phyloP scores from a whole-genome alignment of 2,113 vertebrate species.

The Emydura subglobosa region DNA sequence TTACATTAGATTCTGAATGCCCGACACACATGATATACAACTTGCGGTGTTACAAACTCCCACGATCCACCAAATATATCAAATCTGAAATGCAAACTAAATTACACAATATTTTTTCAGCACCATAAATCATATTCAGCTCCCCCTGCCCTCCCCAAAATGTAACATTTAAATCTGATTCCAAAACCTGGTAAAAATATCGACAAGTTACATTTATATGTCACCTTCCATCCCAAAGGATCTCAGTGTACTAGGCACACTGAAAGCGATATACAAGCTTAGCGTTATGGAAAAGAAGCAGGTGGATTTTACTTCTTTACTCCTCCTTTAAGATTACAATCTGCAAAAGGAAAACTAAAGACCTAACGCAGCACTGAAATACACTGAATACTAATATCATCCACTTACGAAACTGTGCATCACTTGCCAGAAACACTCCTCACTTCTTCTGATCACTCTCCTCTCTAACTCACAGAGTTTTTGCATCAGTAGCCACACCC shows the following conservation, averaged over 20 bases:
- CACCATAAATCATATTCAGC: background rate
- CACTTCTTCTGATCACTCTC: background rate
- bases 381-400: background rate
- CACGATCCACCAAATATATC: background rate
- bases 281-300: background rate
- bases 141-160: background rate
- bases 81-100: background rate
- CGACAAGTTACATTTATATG: background rate
- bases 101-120: background rate
- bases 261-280: background rate
- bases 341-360: background rate
- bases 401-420: background rate
- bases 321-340: background rate
- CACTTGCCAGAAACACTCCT: background rate
- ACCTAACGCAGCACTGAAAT: background rate
- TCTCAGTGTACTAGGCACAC: background rate
- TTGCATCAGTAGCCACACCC: background rate
- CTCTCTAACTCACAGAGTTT: background rate
- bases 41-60: background rate
- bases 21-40: too few relatives aligned
- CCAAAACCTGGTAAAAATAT: accelerated
- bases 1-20: background rate
- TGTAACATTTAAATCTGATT: background rate
- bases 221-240: background rate
- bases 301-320: background rate